Evolutionary conservation across 2,113 vertebrate species (phyloP).

Genomic region (Bubo blakistoni): DNA sequence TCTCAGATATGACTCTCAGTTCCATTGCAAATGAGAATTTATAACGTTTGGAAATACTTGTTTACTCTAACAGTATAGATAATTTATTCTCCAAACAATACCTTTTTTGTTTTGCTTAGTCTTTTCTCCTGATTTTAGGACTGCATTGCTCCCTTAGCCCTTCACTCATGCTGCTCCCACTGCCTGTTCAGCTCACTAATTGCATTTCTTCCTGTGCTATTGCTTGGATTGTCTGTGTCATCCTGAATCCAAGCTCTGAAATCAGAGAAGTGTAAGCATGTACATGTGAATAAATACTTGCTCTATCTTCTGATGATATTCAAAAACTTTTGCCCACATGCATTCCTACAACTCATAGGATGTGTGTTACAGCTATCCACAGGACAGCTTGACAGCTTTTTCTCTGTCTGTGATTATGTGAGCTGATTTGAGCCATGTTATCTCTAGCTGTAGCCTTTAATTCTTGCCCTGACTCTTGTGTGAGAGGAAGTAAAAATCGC

Average conservation of each 20-base stretch:
- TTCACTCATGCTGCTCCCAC: not conserved
- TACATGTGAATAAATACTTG: not conserved
- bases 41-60: not conserved
- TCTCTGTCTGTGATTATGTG: not conserved
- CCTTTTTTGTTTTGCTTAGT: not conserved
- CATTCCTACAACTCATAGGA: not conserved
- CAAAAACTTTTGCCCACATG: rapidly evolving
- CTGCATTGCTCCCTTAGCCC: not conserved
- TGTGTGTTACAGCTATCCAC: not conserved
- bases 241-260: not conserved
- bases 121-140: not conserved
- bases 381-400: not conserved
- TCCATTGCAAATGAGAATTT: not conserved
- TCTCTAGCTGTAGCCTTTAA: not conserved
- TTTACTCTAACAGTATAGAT: not conserved
- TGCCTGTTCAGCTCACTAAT: not conserved
- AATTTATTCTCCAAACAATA: not conserved
- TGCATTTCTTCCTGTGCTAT: not conserved
- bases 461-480: not conserved
- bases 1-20: not conserved
- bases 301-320: not conserved
- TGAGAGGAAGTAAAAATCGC: not conserved
- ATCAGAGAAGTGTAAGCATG: not conserved
- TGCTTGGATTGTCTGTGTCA: not conserved
- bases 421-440: not conserved